These are phyloP conservation scores for Xanthia icteritia DNA, from an alignment of 2,888 invertebrate species.

Conservation along the genomic window DNA sequence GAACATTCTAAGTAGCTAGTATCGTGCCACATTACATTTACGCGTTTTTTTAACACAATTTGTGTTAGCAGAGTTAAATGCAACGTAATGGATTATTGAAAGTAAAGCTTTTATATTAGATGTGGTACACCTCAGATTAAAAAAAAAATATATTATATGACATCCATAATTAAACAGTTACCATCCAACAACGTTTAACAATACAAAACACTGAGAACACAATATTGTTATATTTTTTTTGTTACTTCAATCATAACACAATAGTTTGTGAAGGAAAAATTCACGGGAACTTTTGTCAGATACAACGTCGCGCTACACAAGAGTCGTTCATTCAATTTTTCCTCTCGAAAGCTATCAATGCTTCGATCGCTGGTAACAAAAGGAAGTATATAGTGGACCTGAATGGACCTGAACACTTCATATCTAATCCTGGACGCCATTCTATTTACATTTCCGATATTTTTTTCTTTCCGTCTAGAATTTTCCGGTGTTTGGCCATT, in stretches of 20 bases:
- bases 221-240: background rate
- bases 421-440: slow-evolving; percentile 44
- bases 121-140: background rate
- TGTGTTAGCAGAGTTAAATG: background rate
- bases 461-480: background rate
- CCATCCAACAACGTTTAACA: background rate
- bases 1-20: background rate
- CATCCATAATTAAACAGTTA: background rate
- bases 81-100: background rate
- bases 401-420: slow-evolving; percentile 44
- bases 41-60: background rate
- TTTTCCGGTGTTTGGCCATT: background rate
- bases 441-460: slow-evolving; percentile 35
- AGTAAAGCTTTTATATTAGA: background rate
- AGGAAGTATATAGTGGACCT: slow-evolving; percentile 47
- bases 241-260: background rate
- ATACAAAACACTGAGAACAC: slow-evolving; percentile 8
- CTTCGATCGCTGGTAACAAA: slow-evolving; percentile 51
- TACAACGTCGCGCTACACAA: slow-evolving; percentile 37
- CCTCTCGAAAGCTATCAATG: slow-evolving; percentile 53
- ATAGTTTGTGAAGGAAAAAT: slow-evolving; percentile 4
- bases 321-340: slow-evolving; percentile 58
- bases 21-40: too few relatives aligned
- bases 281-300: slow-evolving; percentile 26
- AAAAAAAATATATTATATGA: background rate